These are phyloP conservation scores for Resseliella maxima DNA, from an alignment of 2,888 invertebrate species.

Conservation along the genomic window DNA sequence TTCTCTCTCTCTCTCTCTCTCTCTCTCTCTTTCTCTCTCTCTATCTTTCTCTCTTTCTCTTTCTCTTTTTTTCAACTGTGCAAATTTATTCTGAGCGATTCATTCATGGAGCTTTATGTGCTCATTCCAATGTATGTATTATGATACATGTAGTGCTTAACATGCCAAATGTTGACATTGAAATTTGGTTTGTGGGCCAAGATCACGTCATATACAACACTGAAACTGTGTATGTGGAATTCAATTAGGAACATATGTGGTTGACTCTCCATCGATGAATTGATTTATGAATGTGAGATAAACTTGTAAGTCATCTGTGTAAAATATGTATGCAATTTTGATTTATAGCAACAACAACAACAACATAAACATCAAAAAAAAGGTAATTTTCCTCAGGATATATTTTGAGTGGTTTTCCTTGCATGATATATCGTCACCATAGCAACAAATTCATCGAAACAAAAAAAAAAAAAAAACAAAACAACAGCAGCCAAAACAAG, in stretches of 20 bases:
- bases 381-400: background rate
- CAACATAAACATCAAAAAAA: too few relatives aligned
- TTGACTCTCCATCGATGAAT: background rate
- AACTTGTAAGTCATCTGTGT: background rate
- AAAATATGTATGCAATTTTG: constrained; percentile 4
- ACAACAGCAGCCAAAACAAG: too few relatives aligned
- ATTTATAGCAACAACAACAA: too few relatives aligned
- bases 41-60: background rate
- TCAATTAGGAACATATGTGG: background rate
- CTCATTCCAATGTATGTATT: background rate
- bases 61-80: background rate
- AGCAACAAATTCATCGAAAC: background rate
- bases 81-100: constrained; percentile 13
- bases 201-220: constrained; percentile 12
- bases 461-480: too few relatives aligned
- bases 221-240: background rate
- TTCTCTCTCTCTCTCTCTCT: too few relatives aligned
- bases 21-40: too few relatives aligned
- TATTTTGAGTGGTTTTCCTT: constrained; percentile 1
- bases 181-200: constrained; percentile 51
- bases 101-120: background rate
- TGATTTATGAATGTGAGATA: background rate
- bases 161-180: constrained; percentile 13
- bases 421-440: background rate
- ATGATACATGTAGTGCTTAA: background rate